Conservation (phyloP, 2,113 vertebrate genomes). For the Myrmecophaga tridactyla region DNA sequence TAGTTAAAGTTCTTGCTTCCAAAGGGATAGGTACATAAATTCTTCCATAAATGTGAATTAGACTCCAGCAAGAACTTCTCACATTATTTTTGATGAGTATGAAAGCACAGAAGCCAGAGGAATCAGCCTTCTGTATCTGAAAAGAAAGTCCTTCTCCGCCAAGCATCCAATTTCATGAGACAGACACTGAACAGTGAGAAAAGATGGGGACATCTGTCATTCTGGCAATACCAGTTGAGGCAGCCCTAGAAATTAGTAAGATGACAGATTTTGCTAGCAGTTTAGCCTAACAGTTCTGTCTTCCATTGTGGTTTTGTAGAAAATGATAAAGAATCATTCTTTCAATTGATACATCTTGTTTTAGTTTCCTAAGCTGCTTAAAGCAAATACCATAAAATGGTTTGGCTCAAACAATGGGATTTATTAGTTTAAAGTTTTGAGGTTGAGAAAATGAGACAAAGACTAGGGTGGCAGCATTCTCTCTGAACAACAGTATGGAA, state of each 20-base stretch:
- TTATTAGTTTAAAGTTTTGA: no score
- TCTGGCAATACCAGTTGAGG: neutral
- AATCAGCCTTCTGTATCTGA: neutral
- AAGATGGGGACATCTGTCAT: neutral
- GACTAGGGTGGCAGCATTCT: no score
- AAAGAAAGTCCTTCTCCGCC: neutral
- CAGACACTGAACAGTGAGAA: neutral
- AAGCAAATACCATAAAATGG: no score
- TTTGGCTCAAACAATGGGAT: no score
- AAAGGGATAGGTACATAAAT: neutral
- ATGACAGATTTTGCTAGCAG: neutral
- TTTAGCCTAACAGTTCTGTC: neutral
- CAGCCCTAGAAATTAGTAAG: neutral
- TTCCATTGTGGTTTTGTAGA: neutral
- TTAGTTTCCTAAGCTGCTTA: no score
- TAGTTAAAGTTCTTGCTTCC: neutral
- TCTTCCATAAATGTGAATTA: neutral
- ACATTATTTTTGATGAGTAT: neutral
- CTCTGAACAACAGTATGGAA: no score
- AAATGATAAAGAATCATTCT: neutral
- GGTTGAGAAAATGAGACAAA: no score
- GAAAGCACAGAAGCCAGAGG: neutral
- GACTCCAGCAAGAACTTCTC: neutral
- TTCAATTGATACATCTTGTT: neutral
- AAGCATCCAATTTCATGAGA: neutral